Evolutionary conservation across 1,140 invertebrate species (phyloP).

Genomic region (Temnothorax curvispinosus): DNA sequence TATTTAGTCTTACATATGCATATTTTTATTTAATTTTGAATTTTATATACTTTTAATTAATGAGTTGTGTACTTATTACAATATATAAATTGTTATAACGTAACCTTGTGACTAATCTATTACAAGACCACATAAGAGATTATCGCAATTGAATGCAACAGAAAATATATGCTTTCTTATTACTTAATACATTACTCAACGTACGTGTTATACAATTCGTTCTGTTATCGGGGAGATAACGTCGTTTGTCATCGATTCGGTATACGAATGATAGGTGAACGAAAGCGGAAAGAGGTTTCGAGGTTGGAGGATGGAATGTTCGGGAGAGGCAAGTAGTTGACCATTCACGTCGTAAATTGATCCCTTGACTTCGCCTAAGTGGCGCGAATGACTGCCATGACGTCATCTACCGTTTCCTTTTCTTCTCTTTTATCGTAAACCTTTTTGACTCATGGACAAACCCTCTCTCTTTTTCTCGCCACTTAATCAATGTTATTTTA

Average conservation of each 20-base stretch:
- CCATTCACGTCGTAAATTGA: slow-evolving; percentile 79
- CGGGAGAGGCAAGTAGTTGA: slow-evolving; percentile 60
- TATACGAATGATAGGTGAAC: background rate
- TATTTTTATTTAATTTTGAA: background rate
- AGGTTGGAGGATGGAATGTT: slow-evolving; percentile 50
- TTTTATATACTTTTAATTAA: background rate
- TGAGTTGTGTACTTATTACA: background rate
- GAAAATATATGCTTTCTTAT: background rate
- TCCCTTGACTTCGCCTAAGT: slow-evolving; percentile 78
- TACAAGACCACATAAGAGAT: background rate
- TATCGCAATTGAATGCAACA: background rate
- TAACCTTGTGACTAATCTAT: background rate
- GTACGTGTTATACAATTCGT: background rate
- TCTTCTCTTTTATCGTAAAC: slow-evolving; percentile 55
- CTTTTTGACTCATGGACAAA: slow-evolving; percentile 21
- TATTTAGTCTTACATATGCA: too few relatives aligned
- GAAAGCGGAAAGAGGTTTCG: slow-evolving; percentile 14
- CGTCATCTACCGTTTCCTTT: slow-evolving; percentile 69
- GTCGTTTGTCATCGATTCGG: background rate
- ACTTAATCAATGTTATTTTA: slow-evolving; percentile 34
- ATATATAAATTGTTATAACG: background rate
- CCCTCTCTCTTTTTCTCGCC: background rate
- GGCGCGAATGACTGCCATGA: slow-evolving; percentile 77
- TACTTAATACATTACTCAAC: background rate
- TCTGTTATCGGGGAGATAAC: background rate